Evolutionary conservation across 1,140 invertebrate species (phyloP).

Genomic region (Cotesia chilonis): DNA sequence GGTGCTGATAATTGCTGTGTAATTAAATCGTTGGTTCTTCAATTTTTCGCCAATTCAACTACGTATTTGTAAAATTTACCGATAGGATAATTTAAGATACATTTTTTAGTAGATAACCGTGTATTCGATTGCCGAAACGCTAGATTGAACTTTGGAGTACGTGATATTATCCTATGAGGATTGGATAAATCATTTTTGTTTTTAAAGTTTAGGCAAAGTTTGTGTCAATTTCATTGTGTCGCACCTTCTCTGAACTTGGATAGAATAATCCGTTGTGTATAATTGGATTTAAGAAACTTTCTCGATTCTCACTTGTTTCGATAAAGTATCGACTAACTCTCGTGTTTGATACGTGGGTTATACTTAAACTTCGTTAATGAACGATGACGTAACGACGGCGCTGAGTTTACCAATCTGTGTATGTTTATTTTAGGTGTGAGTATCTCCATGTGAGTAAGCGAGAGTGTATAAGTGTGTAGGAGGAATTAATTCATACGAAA

Average conservation of each 20-base stretch:
- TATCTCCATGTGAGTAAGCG: too few species aligned
- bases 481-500: too few species aligned
- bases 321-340: constrained; percentile 18
- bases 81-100: too few species aligned
- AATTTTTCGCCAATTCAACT: not conserved
- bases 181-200: constrained; percentile 6
- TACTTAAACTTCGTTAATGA: constrained; percentile 17
- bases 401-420: not conserved
- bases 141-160: not conserved
- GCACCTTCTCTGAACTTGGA: constrained; percentile 10
- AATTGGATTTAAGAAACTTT: constrained; percentile 16
- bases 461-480: too few species aligned
- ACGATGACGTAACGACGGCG: not conserved
- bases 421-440: too few species aligned
- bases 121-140: not conserved
- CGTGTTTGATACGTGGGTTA: not conserved
- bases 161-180: not conserved
- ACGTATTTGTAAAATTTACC: not conserved
- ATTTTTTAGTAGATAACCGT: not conserved
- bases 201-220: not conserved
- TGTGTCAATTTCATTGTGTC: constrained; percentile 16
- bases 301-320: constrained; percentile 8
- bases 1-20: not conserved
- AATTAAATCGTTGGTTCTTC: too few species aligned
- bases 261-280: constrained; percentile 17